Evolutionary conservation across 2,113 vertebrate species (phyloP), one percentile per base, ranked within the genome.

Genomic region (Halcyon senegalensis): DNA sequence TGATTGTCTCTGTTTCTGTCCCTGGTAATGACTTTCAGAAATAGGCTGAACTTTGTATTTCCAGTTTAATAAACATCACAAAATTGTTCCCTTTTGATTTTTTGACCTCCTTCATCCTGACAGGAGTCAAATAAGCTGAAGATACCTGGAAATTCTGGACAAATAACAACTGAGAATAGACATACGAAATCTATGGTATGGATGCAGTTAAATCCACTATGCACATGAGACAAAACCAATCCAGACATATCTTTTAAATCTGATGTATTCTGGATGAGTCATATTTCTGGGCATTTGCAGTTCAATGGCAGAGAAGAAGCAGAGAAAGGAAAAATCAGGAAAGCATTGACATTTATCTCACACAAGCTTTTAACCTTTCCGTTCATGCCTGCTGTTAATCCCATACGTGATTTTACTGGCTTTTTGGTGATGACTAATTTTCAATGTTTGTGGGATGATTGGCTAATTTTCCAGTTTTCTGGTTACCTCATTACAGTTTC

Each of bases 401-500:
- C 63, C 14, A 70, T 30, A 59, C 8, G 62, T 20, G 12, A 74
- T 50, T 90, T 95, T 88, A 7, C 59, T 90, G 63, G 37, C 25
- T 88, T 88, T 56, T 56, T 21, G 11, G 33, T 90, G 79, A 74
- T 94, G 55, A 91, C 25, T 79, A 94, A 73, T 67, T 80, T 87
- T 63, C 41, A 77, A 0, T 41, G 41, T 88, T 84, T 91, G 64
- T 89, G 68, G 24, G 28, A 84, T 92, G 79, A 81, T 46, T 88
- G 16, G 3, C 33, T 74, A 67, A 92, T 93, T 95, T 95, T 80
- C 59, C 82, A 96, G 48, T 78, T 73, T 87, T 91, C 55, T 85
- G 33, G 51, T 84, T 55, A 69, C 37, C 11, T 94, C 87, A 86
- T 50, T 88, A 33, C 27, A 64, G 87, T 79, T 31, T 20, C 0